These are phyloP conservation scores for Anarrhichthys ocellatus DNA, from an alignment of 2,113 vertebrate genomes.

Conservation along the genomic window DNA sequence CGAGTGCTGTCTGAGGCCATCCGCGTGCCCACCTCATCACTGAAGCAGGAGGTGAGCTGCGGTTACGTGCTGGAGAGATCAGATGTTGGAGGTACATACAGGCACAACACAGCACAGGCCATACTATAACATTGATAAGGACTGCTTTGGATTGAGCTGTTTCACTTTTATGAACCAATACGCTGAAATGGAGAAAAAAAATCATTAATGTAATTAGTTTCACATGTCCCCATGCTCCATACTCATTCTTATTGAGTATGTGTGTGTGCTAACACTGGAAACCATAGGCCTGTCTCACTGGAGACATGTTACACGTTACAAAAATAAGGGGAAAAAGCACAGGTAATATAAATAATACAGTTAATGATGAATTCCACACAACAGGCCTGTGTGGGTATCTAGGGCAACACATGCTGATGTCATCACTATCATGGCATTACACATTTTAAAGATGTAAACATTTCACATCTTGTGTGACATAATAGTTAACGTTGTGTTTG, in stretches of 20 bases:
- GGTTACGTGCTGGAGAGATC: neutral
- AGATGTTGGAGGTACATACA: neutral
- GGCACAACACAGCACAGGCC: too few relatives aligned
- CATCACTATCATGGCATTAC: neutral
- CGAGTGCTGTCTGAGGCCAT: slow-evolving; percentile 85
- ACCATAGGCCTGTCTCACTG: neutral
- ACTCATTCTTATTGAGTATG: neutral
- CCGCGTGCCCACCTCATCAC: slow-evolving; percentile 82
- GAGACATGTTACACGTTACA: neutral
- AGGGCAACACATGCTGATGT: too few relatives aligned
- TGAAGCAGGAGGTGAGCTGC: slow-evolving; percentile 85
- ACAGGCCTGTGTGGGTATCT: neutral
- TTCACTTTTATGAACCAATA: neutral
- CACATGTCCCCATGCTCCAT: neutral
- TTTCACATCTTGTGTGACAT: neutral
- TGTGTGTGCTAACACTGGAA: neutral
- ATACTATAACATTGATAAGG: neutral
- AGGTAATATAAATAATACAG: neutral
- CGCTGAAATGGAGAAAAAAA: neutral
- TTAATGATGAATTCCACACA: neutral
- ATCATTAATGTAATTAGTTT: neutral
- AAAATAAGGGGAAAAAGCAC: neutral
- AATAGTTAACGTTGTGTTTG: neutral
- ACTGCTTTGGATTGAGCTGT: neutral
- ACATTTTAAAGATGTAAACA: neutral